A percentile compares a stretch with the other conserved stretches of the same genome.
phyloP scores from a whole-genome alignment of 1,140 invertebrate genomes.

The Papilio polytes region DNA sequence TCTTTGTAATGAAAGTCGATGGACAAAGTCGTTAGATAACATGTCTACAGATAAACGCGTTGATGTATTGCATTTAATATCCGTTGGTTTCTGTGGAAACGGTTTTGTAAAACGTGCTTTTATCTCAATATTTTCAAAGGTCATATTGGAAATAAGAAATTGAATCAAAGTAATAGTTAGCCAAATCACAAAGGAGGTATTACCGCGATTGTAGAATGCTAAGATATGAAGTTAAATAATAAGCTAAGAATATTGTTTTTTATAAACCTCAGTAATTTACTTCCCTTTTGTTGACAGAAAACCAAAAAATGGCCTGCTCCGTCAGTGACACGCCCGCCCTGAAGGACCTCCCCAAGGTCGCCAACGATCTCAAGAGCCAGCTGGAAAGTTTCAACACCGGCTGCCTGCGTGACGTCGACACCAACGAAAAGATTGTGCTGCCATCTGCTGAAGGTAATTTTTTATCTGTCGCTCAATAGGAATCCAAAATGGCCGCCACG shows the following conservation, averaged over 20 bases:
- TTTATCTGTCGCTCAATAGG: background rate
- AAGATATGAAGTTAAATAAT: background rate
- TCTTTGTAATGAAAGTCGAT: constrained; percentile 44
- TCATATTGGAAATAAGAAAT: no score
- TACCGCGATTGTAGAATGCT: no score
- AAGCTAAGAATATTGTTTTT: background rate
- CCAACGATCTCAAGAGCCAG: constrained; percentile 93
- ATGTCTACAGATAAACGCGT: constrained; percentile 38
- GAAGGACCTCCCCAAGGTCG: constrained; percentile 95
- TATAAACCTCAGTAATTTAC: background rate
- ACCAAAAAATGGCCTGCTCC: constrained; percentile 85
- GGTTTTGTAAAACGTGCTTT: background rate
- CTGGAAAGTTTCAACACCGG: constrained; percentile 93
- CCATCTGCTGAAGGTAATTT: constrained; percentile 93
- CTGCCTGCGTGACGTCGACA: constrained; percentile 92
- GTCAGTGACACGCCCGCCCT: constrained; percentile 88
- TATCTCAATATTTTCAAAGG: no score
- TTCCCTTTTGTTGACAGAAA: constrained; percentile 54
- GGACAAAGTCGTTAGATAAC: constrained; percentile 37
- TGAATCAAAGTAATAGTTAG: no score
- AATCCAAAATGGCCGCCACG: background rate
- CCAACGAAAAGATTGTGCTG: constrained; percentile 93
- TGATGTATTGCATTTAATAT: background rate
- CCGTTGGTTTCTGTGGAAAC: background rate
- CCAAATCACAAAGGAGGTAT: no score